These are phyloP conservation scores for Drosophila merina DNA, from an alignment of 2,888 invertebrate genomes.

Conservation along the genomic window DNA sequence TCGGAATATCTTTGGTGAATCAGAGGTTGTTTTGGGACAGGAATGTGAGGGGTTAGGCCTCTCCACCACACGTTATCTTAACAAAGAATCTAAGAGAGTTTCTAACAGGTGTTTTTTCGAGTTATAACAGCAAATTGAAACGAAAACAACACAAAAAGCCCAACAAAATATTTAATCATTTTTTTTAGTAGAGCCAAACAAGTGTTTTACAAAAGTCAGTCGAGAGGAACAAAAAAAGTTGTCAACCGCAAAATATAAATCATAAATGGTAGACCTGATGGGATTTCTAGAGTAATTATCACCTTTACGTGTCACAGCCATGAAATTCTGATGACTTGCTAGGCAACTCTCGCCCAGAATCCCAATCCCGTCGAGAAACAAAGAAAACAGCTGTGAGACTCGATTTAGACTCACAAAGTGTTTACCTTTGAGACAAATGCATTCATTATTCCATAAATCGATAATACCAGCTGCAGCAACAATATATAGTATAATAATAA, in stretches of 20 bases:
- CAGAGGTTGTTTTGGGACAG: not conserved
- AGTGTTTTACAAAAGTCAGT: conserved; percentile 33
- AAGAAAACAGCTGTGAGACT: conserved; percentile 20
- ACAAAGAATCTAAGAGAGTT: too few species aligned
- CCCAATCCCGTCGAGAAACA: not conserved
- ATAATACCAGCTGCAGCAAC: not conserved
- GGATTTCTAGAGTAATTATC: not conserved
- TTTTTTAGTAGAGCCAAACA: conserved; percentile 20
- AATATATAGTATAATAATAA: too few species aligned
- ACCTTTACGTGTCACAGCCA: not conserved
- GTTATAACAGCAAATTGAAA: not conserved
- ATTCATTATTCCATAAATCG: not conserved
- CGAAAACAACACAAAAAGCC: conserved; percentile 1
- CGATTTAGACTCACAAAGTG: conserved; percentile 8
- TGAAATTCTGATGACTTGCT: conserved; percentile 10
- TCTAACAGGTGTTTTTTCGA: conserved; percentile 14
- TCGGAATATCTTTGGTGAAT: not conserved
- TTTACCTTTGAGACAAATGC: conserved; percentile 6
- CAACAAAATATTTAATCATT: conserved; percentile 24
- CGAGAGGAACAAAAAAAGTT: conserved; percentile 22
- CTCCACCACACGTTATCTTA: too few species aligned
- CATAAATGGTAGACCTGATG: not conserved
- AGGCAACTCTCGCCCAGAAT: conserved; percentile 16
- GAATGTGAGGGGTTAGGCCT: conserved; percentile 4
- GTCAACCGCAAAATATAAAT: not conserved